These are phyloP conservation scores for Eristalinus aeneus DNA, from an alignment of 2,888 invertebrate species.

Conservation along the genomic window DNA sequence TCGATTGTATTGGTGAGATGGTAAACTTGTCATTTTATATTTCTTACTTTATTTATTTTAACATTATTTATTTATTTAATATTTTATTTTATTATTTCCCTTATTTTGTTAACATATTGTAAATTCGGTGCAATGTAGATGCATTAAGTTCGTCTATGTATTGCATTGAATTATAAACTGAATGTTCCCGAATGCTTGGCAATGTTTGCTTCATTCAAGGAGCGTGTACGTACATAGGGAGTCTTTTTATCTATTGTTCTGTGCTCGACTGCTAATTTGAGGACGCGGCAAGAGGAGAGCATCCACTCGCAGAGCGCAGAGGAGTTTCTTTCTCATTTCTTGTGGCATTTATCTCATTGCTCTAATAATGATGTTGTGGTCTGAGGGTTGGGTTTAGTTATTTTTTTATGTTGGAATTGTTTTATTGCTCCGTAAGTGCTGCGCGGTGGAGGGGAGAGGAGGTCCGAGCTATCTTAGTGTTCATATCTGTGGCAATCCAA, in stretches of 20 bases:
- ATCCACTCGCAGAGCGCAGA: conserved; percentile 5
- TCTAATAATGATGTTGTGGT: conserved; percentile 69
- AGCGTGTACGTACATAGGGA: conserved; percentile 64
- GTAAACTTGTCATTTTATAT: conserved; percentile 31
- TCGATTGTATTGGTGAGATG: conserved; percentile 12
- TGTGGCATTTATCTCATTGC: conserved; percentile 70
- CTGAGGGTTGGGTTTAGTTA: conserved; percentile 59
- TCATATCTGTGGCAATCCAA: conserved; percentile 44
- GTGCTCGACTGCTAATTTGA: conserved; percentile 62
- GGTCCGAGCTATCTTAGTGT: conserved; percentile 19
- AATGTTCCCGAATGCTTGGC: conserved; percentile 67
- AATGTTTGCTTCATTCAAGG: conserved; percentile 49
- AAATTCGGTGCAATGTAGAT: no score
- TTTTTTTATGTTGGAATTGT: conserved; percentile 52
- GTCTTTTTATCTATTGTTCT: conserved; percentile 70
- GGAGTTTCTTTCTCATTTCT: conserved; percentile 69
- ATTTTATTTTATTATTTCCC: no score
- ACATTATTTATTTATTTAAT: no score
- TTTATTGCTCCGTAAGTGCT: conserved; percentile 50
- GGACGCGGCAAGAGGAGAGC: background rate
- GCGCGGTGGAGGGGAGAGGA: conserved; percentile 20
- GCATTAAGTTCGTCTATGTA: conserved; percentile 62
- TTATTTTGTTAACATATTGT: no score
- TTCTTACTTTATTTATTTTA: no score
- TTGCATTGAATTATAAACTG: conserved; percentile 73